phyloP scores from a whole-genome alignment of 2,113 vertebrate species.

The Cervus canadensis region DNA sequence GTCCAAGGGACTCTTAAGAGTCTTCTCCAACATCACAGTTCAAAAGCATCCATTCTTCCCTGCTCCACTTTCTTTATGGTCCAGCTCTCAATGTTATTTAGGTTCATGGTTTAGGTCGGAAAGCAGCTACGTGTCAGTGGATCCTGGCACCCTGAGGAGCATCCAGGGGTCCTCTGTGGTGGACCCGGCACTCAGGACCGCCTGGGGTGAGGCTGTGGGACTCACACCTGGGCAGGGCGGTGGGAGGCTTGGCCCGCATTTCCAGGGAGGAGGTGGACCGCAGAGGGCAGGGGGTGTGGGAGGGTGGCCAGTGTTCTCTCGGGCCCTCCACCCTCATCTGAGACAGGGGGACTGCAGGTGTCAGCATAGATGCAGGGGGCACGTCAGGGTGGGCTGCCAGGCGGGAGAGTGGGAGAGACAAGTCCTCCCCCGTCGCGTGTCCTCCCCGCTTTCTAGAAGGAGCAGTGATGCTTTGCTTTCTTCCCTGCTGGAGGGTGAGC shows the following conservation, averaged over 20 bases:
- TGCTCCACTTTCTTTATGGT: background rate
- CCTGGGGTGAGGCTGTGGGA: background rate
- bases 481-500: too few relatives aligned
- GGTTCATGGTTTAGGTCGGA: accelerated
- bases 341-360: background rate
- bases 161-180: background rate
- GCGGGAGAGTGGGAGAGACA: background rate
- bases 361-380: background rate
- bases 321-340: background rate
- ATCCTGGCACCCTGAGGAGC: background rate
- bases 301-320: background rate
- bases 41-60: background rate
- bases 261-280: too few relatives aligned
- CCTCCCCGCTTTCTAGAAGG: background rate
- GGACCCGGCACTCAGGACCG: accelerated
- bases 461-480: background rate
- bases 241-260: accelerated
- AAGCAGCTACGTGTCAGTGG: accelerated
- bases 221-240: background rate
- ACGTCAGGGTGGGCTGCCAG: background rate
- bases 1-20: background rate
- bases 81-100: accelerated
- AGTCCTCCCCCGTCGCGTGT: background rate
- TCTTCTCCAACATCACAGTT: background rate
- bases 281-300: background rate